Conservation (phyloP, 2,113 vertebrate species). For the Psammodynastes pulverulentus region DNA sequence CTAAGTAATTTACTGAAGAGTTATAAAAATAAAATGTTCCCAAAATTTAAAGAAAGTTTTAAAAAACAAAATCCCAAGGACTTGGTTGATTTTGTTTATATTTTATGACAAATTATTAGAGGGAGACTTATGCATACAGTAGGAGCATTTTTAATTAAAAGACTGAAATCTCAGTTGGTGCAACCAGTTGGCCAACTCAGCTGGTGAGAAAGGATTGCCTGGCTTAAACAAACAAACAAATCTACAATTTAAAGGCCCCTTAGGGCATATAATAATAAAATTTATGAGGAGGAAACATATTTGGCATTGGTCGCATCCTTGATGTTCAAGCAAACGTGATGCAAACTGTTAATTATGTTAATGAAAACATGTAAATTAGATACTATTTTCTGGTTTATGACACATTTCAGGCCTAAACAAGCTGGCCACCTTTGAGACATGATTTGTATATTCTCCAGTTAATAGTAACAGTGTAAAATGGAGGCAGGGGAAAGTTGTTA, state of each 20-base stretch:
- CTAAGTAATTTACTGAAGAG: neutral
- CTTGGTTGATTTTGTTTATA: neutral
- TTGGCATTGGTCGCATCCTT: slow-evolving; percentile 5
- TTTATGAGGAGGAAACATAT: neutral
- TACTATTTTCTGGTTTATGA: slow-evolving; percentile 4
- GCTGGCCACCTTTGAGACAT: slow-evolving; percentile 35
- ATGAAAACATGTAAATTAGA: slow-evolving; percentile 29
- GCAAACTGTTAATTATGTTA: slow-evolving; percentile 22
- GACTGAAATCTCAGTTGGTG: neutral
- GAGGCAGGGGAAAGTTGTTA: slow-evolving; percentile 36
- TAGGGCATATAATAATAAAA: neutral
- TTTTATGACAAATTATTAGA: neutral
- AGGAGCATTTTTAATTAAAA: neutral
- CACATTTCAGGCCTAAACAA: neutral
- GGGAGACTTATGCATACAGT: neutral
- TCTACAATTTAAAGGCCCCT: neutral
- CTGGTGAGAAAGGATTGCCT: neutral
- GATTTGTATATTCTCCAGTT: slow-evolving; percentile 57
- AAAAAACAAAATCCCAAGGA: neutral
- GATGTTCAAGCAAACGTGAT: slow-evolving; percentile 20
- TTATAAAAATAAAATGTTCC: neutral
- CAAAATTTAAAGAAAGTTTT: neutral
- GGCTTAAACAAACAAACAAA: neutral
- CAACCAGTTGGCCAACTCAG: neutral
- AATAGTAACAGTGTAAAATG: slow-evolving; percentile 50